Conservation (phyloP, 2,888 invertebrate genomes). For the Tinea pellionella region DNA sequence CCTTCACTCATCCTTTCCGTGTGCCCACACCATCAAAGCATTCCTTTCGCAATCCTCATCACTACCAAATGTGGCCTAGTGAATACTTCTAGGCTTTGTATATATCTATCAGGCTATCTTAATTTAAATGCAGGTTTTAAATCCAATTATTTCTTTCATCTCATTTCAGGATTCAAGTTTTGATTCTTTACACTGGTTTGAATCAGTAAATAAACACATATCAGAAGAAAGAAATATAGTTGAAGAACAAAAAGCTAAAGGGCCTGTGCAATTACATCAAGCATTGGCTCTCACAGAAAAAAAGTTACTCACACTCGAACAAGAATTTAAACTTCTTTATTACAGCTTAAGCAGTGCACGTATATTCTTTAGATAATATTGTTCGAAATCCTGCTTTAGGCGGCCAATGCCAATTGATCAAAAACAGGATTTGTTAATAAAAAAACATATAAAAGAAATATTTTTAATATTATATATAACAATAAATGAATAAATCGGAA, state of each 20-base stretch:
- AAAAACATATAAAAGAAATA: neutral
- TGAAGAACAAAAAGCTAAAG: constrained; percentile 73
- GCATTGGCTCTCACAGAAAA: constrained; percentile 90
- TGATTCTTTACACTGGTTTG: constrained; percentile 96
- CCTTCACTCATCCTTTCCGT: no score
- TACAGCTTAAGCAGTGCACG: constrained; percentile 94
- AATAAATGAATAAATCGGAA: constrained; percentile 12
- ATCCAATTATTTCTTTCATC: no score
- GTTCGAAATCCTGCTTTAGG: no score
- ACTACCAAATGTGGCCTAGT: no score
- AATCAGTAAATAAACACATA: constrained; percentile 83
- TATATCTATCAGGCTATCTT: no score
- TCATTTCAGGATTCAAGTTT: constrained; percentile 75
- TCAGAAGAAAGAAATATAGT: constrained; percentile 68
- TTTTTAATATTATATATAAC: constrained; percentile 15
- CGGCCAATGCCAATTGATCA: no score
- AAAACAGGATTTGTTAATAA: no score
- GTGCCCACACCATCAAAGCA: no score
- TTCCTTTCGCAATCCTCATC: no score
- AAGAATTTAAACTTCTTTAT: constrained; percentile 91
- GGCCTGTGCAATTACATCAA: constrained; percentile 92
- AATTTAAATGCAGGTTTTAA: no score
- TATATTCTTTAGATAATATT: constrained; percentile 86
- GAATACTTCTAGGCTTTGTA: no score
- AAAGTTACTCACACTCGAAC: constrained; percentile 75